phyloP scores from a whole-genome alignment of 2,888 invertebrate genomes.

The Eupithecia abbreviata region DNA sequence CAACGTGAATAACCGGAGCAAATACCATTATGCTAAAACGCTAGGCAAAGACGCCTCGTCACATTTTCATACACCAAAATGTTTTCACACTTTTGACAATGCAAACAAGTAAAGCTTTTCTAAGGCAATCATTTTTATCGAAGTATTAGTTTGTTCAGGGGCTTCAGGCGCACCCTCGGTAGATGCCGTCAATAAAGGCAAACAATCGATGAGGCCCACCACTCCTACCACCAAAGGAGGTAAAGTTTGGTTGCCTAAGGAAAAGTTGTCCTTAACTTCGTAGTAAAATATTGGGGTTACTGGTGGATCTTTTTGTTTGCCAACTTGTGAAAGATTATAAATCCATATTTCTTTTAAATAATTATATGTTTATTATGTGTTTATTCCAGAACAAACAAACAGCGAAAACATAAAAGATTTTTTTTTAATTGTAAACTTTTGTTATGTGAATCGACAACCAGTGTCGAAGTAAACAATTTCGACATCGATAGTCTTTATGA shows the following conservation, averaged over 20 bases:
- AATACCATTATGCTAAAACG: not conserved
- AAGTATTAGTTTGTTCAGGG: slow-evolving; percentile 48
- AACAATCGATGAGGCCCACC: slow-evolving; percentile 68
- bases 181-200: slow-evolving; percentile 65
- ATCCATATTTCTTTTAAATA: not conserved
- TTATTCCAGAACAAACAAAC: no score
- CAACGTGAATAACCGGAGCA: not conserved
- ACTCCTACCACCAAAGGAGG: not conserved
- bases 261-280: not conserved
- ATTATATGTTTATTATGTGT: no score
- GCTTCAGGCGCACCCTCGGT: slow-evolving; percentile 50
- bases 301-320: not conserved
- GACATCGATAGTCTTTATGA: no score
- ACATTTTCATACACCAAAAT: slow-evolving; percentile 11
- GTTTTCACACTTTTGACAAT: slow-evolving; percentile 12
- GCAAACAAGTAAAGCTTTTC: slow-evolving; percentile 26
- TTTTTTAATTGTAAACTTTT: no score
- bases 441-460: no score
- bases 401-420: no score
- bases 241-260: slow-evolving; percentile 11
- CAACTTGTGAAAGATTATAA: not conserved
- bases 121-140: slow-evolving; percentile 48
- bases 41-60: not conserved
- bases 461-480: no score
- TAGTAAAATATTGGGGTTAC: not conserved